phyloP scores from a whole-genome alignment of 2,888 invertebrate species.

The Pammene fasciana region DNA sequence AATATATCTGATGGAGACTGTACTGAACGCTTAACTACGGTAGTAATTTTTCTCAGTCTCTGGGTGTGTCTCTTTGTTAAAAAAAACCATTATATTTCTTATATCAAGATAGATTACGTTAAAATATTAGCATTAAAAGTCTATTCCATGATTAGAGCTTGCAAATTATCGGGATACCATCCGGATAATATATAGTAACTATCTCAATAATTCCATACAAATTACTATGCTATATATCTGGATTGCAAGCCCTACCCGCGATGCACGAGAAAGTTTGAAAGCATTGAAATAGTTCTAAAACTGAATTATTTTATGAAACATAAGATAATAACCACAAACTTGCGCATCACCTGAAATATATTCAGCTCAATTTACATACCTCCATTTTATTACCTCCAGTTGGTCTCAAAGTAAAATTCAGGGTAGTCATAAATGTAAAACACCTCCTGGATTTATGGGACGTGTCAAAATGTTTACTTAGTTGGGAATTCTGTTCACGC shows the following conservation, averaged over 20 bases:
- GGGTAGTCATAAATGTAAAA: conserved; percentile 41
- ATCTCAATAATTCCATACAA: too few species aligned
- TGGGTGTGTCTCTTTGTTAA: too few species aligned
- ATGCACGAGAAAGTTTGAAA: conserved; percentile 33
- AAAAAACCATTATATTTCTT: too few species aligned
- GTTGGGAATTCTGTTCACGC: conserved; percentile 36
- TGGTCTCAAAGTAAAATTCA: conserved; percentile 37
- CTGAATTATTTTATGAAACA: conserved; percentile 42
- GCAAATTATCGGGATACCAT: too few species aligned
- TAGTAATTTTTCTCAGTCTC: too few species aligned
- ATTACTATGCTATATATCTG: too few species aligned
- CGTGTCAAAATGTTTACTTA: conserved; percentile 39
- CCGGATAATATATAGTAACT: too few species aligned
- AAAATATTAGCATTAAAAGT: conserved; percentile 19
- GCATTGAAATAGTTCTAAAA: conserved; percentile 40
- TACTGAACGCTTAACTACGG: too few species aligned
- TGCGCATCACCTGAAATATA: conserved; percentile 40
- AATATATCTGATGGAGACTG: too few species aligned
- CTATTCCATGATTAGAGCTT: too few species aligned
- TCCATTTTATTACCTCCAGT: conserved; percentile 35
- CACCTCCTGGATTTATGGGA: conserved; percentile 39
- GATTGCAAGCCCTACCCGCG: conserved; percentile 29
- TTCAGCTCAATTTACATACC: conserved; percentile 40
- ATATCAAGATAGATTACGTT: background rate
- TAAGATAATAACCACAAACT: conserved; percentile 41